Evolutionary conservation across 2,888 invertebrate species (phyloP).

Genomic region (Rhopalosiphum nymphaeae): DNA sequence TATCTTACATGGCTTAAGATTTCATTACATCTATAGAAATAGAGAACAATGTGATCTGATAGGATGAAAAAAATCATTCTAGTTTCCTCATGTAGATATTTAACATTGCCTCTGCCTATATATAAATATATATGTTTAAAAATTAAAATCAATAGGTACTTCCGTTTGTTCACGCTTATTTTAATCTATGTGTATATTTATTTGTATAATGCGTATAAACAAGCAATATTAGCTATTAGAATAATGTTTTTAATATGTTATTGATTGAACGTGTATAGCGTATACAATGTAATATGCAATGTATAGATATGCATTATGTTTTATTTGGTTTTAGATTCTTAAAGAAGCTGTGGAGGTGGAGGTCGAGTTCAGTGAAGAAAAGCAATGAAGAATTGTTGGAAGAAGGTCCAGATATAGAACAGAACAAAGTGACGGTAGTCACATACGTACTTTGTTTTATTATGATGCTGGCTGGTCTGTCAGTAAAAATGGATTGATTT

Average conservation of each 20-base stretch:
- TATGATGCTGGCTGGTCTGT: conserved; percentile 61
- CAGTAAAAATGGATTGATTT: conserved; percentile 52
- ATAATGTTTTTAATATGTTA: not conserved
- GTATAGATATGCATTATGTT: not conserved
- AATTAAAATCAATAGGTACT: not conserved
- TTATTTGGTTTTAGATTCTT: conserved; percentile 53
- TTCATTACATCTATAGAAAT: not conserved
- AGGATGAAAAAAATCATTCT: not conserved
- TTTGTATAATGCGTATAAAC: not conserved
- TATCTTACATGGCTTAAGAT: not conserved
- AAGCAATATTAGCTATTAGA: not conserved
- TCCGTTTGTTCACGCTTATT: not conserved
- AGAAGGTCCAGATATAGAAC: conserved; percentile 15
- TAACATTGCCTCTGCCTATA: not conserved
- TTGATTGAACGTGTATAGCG: not conserved
- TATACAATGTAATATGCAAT: not conserved
- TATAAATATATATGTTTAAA: not conserved
- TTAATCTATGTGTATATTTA: not conserved
- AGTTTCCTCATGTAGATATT: not conserved
- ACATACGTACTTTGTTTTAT: conserved; percentile 61
- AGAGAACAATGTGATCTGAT: not conserved
- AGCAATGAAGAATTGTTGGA: conserved; percentile 34
- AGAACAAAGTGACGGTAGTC: conserved; percentile 38
- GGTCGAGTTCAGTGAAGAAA: conserved; percentile 29
- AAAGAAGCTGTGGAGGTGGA: conserved; percentile 51